Conservation (phyloP, 1,140 invertebrate genomes). For the Pogonus chalceus region DNA sequence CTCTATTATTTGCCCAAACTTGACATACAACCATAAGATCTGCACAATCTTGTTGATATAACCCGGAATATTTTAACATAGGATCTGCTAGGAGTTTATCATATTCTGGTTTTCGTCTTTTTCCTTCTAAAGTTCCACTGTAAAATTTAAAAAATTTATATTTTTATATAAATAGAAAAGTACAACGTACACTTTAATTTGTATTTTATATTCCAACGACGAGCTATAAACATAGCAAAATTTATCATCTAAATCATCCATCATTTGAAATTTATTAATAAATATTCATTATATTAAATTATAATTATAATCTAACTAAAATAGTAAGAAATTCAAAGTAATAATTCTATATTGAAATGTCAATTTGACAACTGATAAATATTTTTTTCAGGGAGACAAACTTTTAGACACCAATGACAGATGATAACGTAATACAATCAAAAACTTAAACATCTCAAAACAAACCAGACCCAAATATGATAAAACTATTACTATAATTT, state of each 20-base stretch:
- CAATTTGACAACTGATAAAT: too few species aligned
- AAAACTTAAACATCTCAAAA: too few species aligned
- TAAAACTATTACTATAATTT: too few species aligned
- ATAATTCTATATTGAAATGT: too few species aligned
- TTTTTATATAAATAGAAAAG: conserved; percentile 13
- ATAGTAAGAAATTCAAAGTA: too few species aligned
- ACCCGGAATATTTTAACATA: conserved; percentile 81
- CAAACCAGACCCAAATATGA: too few species aligned
- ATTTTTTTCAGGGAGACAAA: too few species aligned
- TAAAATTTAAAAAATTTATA: conserved; percentile 24
- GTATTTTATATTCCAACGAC: conserved; percentile 71
- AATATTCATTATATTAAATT: too few species aligned
- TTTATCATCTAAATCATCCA: conserved; percentile 48
- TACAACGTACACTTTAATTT: conserved; percentile 78
- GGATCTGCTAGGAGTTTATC: conserved; percentile 80
- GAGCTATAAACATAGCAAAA: conserved; percentile 87
- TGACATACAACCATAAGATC: conserved; percentile 83
- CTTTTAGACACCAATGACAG: too few species aligned
- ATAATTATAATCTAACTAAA: too few species aligned
- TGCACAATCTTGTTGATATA: conserved; percentile 70
- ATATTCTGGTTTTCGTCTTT: conserved; percentile 73
- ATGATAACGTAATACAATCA: too few species aligned
- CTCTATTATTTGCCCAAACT: conserved; percentile 73
- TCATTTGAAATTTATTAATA: too few species aligned
- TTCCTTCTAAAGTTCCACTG: conserved; percentile 91